Conservation (phyloP, 2,888 invertebrate species). For the Oxystoma pomonae region DNA sequence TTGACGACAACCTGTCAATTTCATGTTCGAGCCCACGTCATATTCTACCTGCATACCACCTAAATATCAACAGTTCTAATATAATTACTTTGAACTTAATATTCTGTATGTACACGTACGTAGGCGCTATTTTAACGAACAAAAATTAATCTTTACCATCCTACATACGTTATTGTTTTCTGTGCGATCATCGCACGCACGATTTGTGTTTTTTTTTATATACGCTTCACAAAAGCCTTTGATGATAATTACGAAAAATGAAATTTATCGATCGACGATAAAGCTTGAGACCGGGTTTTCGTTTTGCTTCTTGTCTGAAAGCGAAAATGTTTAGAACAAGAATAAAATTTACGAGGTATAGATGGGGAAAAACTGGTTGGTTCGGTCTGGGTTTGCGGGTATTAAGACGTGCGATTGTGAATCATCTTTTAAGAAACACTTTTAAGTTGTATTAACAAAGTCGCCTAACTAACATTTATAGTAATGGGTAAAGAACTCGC, state of each 20-base stretch:
- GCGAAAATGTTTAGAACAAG: background rate
- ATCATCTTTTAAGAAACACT: background rate
- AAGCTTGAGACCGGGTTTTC: background rate
- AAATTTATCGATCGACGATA: background rate
- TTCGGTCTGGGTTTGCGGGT: background rate
- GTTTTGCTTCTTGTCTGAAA: background rate
- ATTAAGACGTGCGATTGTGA: background rate
- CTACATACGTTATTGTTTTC: background rate
- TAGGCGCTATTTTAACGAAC: background rate
- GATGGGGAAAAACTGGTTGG: background rate
- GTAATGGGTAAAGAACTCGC: no score
- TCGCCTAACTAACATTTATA: no score
- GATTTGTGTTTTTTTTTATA: background rate
- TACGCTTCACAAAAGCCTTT: background rate
- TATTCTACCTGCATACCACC: no score
- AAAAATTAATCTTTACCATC: background rate
- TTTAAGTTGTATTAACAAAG: no score
- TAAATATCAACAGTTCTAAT: background rate
- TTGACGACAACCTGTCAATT: background rate
- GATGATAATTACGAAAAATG: background rate
- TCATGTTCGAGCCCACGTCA: background rate
- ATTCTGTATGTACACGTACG: background rate
- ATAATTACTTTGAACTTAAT: background rate
- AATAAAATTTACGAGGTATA: background rate
- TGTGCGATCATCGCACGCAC: background rate